Percentiles rank a stretch among this genome's conserved stretches.
phyloP scores from a whole-genome alignment of 2,888 invertebrate species.

The Neelides folsomi region DNA sequence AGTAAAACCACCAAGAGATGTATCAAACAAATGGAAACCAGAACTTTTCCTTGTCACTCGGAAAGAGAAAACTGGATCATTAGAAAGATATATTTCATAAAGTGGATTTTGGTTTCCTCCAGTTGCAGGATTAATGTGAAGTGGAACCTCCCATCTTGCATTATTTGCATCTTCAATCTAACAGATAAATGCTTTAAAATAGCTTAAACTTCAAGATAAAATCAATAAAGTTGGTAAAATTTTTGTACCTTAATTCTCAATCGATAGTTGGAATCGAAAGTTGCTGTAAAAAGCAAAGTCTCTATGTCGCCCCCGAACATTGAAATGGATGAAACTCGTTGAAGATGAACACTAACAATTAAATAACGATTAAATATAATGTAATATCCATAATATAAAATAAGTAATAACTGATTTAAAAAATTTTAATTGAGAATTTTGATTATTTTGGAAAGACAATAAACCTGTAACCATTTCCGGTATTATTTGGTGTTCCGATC shows the following conservation, averaged over 20 bases:
- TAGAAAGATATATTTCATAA: constrained; percentile 18
- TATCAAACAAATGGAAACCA: constrained; percentile 32
- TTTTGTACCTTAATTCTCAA: constrained; percentile 19
- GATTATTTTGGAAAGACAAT: not conserved
- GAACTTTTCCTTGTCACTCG: constrained; percentile 18
- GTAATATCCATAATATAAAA: not conserved
- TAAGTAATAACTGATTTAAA: too few species aligned
- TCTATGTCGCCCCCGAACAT: constrained; percentile 14
- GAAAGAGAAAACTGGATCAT: constrained; percentile 18
- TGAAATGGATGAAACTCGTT: not conserved
- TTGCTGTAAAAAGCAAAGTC: constrained; percentile 14
- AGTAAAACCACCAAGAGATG: constrained; percentile 36
- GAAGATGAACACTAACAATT: constrained; percentile 8
- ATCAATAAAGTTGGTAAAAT: not conserved
- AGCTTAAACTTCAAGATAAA: not conserved
- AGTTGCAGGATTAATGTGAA: constrained; percentile 13
- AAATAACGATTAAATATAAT: constrained; percentile 2
- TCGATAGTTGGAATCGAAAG: constrained; percentile 20
- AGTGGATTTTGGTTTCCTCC: constrained; percentile 12
- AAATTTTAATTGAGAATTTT: not conserved
- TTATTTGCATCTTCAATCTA: constrained; percentile 16
- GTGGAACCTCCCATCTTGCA: constrained; percentile 24
- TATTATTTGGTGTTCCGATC: constrained; percentile 14
- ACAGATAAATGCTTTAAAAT: not conserved
- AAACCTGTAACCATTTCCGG: constrained; percentile 16